phyloP scores from a whole-genome alignment of 2,888 invertebrate species.

The Drosophila cognata region DNA sequence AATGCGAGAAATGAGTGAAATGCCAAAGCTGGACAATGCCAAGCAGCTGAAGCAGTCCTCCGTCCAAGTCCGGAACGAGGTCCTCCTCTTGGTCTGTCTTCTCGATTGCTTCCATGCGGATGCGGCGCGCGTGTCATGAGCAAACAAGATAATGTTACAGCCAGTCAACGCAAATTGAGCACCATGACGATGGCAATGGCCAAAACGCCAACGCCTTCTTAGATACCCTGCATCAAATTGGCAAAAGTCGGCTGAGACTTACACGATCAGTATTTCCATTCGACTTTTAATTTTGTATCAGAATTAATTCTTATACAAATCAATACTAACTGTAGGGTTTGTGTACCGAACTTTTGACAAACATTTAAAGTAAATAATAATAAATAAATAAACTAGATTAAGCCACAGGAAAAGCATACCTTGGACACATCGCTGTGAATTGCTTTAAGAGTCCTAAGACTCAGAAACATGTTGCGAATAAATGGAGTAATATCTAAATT shows the following conservation, averaged over 20 bases:
- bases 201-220: constrained; percentile 17
- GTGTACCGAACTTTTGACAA: too few species aligned
- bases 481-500: neutral
- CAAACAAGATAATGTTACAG: constrained; percentile 81
- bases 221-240: constrained; percentile 23
- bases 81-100: neutral
- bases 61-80: neutral
- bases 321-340: neutral
- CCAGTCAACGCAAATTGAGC: constrained; percentile 74
- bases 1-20: constrained; percentile 50
- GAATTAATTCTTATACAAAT: neutral
- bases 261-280: neutral
- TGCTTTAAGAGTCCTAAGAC: too few species aligned
- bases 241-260: neutral
- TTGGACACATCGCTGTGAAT: neutral
- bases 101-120: constrained; percentile 21
- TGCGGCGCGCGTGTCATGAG: constrained; percentile 72
- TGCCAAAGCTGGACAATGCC: constrained; percentile 69
- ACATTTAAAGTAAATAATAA: neutral
- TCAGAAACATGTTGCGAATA: too few species aligned
- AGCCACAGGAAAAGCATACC: neutral
- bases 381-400: neutral
- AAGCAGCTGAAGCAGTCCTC: constrained; percentile 14
- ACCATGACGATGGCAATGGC: constrained; percentile 26
- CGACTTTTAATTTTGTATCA: neutral